Percentiles rank a stretch among this genome's conserved stretches.
These are phyloP conservation scores for Hermaeophaga mercurialis DNA, from an alignment of 2,888 invertebrate species.

Conservation along the genomic window DNA sequence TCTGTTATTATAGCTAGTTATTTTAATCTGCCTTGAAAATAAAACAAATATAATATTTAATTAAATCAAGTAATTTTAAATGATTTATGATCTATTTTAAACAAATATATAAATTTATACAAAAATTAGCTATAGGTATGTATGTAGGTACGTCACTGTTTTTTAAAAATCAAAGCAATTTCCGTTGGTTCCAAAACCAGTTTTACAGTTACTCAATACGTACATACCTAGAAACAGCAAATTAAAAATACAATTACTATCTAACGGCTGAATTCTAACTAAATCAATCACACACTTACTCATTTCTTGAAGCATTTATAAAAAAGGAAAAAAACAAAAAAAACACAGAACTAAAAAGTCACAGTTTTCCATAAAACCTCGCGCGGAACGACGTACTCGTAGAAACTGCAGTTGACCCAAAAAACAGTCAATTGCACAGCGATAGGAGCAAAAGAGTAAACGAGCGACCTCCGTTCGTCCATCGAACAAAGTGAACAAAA, in stretches of 20 bases:
- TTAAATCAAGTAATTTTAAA: too few relatives aligned
- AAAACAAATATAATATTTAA: too few relatives aligned
- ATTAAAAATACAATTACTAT: not conserved
- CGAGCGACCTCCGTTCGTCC: not conserved
- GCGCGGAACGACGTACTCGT: not conserved
- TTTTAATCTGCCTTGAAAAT: too few relatives aligned
- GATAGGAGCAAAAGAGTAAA: not conserved
- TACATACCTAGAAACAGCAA: not conserved
- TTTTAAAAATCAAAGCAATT: constrained; percentile 2
- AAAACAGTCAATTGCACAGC: not conserved
- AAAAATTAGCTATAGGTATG: too few relatives aligned
- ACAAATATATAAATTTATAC: too few relatives aligned
- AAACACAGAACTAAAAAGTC: constrained; percentile 7
- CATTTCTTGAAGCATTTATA: constrained; percentile 1
- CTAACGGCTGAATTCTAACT: too few relatives aligned
- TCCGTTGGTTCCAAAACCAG: constrained; percentile 15
- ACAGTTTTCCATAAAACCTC: not conserved
- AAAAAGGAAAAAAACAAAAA: constrained; percentile 1
- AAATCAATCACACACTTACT: not conserved
- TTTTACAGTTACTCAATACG: constrained; percentile 5
- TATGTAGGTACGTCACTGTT: constrained; percentile 2
- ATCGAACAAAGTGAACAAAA: constrained; percentile 19
- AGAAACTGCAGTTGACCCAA: constrained; percentile 5
- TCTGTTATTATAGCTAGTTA: too few relatives aligned
- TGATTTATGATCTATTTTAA: too few relatives aligned